These are phyloP conservation scores for Tanypteryx hageni DNA, from an alignment of 2,888 invertebrate species.

Conservation along the genomic window DNA sequence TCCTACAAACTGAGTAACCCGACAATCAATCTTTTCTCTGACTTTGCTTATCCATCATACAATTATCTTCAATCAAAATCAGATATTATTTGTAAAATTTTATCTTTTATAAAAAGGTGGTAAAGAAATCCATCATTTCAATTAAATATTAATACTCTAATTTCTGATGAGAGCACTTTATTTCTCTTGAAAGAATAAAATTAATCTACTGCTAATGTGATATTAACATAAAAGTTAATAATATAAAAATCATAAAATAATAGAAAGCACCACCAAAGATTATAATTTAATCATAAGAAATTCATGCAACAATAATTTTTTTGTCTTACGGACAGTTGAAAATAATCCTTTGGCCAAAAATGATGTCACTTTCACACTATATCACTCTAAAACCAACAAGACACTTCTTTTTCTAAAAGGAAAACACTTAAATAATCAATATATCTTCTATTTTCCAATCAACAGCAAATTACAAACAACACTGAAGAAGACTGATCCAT, in stretches of 20 bases:
- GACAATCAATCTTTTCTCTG: no score
- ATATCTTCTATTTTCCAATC: neutral
- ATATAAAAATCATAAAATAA: neutral
- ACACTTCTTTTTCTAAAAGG: neutral
- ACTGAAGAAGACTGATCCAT: neutral
- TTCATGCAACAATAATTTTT: slow-evolving; percentile 46
- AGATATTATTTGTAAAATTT: no score
- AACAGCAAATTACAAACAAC: neutral
- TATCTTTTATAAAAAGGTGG: no score
- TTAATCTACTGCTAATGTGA: neutral
- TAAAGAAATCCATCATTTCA: no score
- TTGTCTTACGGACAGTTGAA: slow-evolving; percentile 35
- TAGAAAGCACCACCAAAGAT: neutral
- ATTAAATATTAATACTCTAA: no score
- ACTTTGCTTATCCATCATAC: no score
- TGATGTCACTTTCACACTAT: neutral
- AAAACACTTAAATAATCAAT: neutral
- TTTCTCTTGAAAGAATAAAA: neutral
- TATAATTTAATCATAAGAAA: neutral
- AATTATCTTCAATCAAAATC: no score
- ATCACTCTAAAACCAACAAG: neutral
- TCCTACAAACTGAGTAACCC: no score
- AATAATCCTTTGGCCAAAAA: slow-evolving; percentile 54
- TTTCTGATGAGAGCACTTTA: neutral
- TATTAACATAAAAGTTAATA: neutral